phyloP scores from a whole-genome alignment of 1,140 invertebrate genomes.

The Muscidifurax raptorellus region DNA sequence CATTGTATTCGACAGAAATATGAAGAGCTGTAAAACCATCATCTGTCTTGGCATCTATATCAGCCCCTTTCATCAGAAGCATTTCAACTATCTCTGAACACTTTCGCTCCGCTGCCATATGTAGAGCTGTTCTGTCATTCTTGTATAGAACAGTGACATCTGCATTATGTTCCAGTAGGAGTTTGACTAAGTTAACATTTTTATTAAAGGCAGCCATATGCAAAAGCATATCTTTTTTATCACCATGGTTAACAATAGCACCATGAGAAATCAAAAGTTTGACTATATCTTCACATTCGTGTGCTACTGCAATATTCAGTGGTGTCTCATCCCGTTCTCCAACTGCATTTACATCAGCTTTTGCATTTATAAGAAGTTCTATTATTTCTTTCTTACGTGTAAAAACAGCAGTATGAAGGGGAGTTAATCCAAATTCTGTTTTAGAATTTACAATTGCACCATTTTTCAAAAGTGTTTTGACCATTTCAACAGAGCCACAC shows the following conservation, averaged over 20 bases:
- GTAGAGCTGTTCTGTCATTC: conserved; percentile 13
- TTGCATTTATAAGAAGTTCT: not conserved
- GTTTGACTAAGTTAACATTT: conserved; percentile 9
- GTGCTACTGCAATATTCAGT: conserved; percentile 12
- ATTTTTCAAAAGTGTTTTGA: conserved; percentile 13
- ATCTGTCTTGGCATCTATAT: not conserved
- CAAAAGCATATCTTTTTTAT: conserved; percentile 8
- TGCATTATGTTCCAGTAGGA: conserved; percentile 22
- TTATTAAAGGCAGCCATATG: conserved; percentile 31
- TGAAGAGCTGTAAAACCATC: conserved; percentile 10
- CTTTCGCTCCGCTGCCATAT: not conserved
- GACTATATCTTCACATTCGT: conserved; percentile 22
- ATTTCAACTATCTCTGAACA: not conserved
- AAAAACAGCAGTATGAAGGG: conserved; percentile 15
- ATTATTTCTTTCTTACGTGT: conserved; percentile 19
- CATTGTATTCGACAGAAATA: not conserved
- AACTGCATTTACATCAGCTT: conserved; percentile 23
- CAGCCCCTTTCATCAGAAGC: not conserved
- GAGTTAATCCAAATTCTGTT: conserved; percentile 4
- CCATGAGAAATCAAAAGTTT: conserved; percentile 11
- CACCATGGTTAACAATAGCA: conserved; percentile 17
- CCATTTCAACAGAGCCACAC: not conserved
- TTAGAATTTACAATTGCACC: conserved; percentile 16
- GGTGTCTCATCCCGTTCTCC: conserved; percentile 14
- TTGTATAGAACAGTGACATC: not conserved